Percentiles rank a stretch among this genome's conserved stretches.
These are phyloP conservation scores for Crossocerus cetratus DNA, from an alignment of 2,888 invertebrate genomes.

Conservation along the genomic window DNA sequence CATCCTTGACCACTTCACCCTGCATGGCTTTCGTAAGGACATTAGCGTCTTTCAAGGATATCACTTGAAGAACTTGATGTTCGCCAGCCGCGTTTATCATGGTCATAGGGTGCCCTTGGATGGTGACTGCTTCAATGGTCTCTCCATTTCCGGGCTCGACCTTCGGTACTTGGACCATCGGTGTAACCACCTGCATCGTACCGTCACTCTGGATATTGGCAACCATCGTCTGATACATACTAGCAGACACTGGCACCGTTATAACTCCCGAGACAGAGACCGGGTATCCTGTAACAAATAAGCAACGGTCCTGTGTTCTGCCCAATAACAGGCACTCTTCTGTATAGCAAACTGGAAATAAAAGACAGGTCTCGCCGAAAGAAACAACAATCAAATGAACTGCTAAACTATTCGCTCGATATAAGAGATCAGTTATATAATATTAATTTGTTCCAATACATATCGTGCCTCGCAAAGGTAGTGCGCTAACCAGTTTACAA, in stretches of 20 bases:
- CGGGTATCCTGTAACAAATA: slow-evolving; percentile 82
- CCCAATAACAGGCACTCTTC: slow-evolving; percentile 37
- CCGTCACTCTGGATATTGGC: slow-evolving; percentile 92
- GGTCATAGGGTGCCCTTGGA: slow-evolving; percentile 90
- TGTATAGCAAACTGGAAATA: slow-evolving; percentile 56
- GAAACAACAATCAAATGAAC: no score
- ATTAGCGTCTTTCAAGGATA: slow-evolving; percentile 91
- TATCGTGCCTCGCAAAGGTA: not conserved
- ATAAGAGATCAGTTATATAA: no score
- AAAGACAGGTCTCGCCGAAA: not conserved
- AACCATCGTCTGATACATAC: slow-evolving; percentile 98
- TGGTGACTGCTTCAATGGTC: slow-evolving; percentile 86
- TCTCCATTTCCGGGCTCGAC: slow-evolving; percentile 87
- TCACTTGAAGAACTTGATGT: slow-evolving; percentile 89
- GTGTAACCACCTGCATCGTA: slow-evolving; percentile 87
- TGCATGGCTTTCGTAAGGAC: slow-evolving; percentile 90
- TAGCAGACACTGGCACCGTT: slow-evolving; percentile 95
- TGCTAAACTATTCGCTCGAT: no score
- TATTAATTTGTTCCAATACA: no score
- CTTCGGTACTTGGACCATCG: slow-evolving; percentile 90
- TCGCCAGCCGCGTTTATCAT: slow-evolving; percentile 83
- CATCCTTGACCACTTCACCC: slow-evolving; percentile 75
- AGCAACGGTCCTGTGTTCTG: slow-evolving; percentile 51
- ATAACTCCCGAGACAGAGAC: slow-evolving; percentile 95
- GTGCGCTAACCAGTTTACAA: slow-evolving; percentile 50